A percentile compares a stretch with the other conserved stretches of the same genome.
Evolutionary conservation across 2,888 invertebrate species (phyloP).

Genomic region (Trachelus stipa): DNA sequence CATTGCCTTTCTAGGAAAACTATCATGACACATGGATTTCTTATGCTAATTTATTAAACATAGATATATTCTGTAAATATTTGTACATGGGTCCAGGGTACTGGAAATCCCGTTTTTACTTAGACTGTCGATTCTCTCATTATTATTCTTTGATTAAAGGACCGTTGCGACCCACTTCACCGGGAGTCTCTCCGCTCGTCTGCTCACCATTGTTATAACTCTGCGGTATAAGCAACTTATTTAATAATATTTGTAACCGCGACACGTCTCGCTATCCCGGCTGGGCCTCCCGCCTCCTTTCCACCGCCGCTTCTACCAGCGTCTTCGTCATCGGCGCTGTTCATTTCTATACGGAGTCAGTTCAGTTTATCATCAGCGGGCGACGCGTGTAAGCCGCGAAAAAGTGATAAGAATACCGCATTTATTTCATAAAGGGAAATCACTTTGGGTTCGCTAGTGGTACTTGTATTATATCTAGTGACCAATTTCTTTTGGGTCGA

Average conservation of each 20-base stretch:
- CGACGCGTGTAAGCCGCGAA: slow-evolving; percentile 2
- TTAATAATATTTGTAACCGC: slow-evolving; percentile 55
- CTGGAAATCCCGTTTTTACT: not conserved
- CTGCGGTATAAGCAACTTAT: slow-evolving; percentile 28
- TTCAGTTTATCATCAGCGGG: not conserved
- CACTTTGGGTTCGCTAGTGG: not conserved
- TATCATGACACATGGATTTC: not conserved
- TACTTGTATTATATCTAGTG: not conserved
- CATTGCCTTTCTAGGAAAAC: not conserved
- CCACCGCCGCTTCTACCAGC: slow-evolving; percentile 9
- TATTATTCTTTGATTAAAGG: slow-evolving; percentile 8
- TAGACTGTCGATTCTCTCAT: not conserved
- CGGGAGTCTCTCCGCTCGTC: slow-evolving; percentile 5
- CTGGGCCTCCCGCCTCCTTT: slow-evolving; percentile 18
- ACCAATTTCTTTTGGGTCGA: not conserved
- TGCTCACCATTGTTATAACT: slow-evolving; percentile 9
- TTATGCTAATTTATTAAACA: not conserved
- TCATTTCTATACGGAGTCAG: not conserved
- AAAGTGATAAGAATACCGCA: slow-evolving; percentile 1
- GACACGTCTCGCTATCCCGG: slow-evolving; percentile 29
- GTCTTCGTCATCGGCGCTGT: slow-evolving; percentile 1
- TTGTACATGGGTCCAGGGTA: not conserved
- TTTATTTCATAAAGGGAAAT: not conserved
- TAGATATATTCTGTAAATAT: not conserved
- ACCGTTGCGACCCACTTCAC: not conserved